Conservation (phyloP, 2,888 invertebrate genomes). For the Lochmaea crataegi region DNA sequence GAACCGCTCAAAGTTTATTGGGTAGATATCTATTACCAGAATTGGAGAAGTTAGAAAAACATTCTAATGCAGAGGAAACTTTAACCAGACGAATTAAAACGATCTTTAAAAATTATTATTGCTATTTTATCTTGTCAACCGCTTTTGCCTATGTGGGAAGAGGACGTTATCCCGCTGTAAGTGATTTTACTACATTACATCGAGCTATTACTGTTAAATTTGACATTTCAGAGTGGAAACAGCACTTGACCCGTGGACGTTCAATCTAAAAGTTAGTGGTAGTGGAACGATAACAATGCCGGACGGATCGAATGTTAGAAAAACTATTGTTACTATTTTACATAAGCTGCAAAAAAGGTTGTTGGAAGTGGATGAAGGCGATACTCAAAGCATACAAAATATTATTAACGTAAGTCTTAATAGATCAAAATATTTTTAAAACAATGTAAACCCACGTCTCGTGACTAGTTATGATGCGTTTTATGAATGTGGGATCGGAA, state of each 20-base stretch:
- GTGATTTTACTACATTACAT: slow-evolving; percentile 53
- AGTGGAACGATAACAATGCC: slow-evolving; percentile 65
- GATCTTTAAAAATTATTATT: slow-evolving; percentile 75
- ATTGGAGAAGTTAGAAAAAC: slow-evolving; percentile 70
- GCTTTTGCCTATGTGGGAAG: slow-evolving; percentile 78
- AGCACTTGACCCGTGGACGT: slow-evolving; percentile 68
- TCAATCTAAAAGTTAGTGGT: slow-evolving; percentile 68
- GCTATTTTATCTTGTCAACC: slow-evolving; percentile 75
- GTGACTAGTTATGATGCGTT: no score
- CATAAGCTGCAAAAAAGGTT: slow-evolving; percentile 74
- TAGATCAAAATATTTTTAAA: no score
- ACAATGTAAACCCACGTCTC: no score
- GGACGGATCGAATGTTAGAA: slow-evolving; percentile 78
- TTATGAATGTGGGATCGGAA: no score
- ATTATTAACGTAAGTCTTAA: slow-evolving; percentile 61
- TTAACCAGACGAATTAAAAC: slow-evolving; percentile 75
- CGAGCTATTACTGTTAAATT: slow-evolving; percentile 1
- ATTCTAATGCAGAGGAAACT: slow-evolving; percentile 66
- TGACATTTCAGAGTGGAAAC: slow-evolving; percentile 68
- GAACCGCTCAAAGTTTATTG: slow-evolving; percentile 74
- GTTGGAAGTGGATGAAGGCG: slow-evolving; percentile 77
- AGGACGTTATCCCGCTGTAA: slow-evolving; percentile 70
- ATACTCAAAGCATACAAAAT: slow-evolving; percentile 76
- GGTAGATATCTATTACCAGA: slow-evolving; percentile 76
- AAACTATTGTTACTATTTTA: slow-evolving; percentile 71